Conservation (phyloP, 2,113 vertebrate species). For the Ailuropoda melanoleuca region DNA sequence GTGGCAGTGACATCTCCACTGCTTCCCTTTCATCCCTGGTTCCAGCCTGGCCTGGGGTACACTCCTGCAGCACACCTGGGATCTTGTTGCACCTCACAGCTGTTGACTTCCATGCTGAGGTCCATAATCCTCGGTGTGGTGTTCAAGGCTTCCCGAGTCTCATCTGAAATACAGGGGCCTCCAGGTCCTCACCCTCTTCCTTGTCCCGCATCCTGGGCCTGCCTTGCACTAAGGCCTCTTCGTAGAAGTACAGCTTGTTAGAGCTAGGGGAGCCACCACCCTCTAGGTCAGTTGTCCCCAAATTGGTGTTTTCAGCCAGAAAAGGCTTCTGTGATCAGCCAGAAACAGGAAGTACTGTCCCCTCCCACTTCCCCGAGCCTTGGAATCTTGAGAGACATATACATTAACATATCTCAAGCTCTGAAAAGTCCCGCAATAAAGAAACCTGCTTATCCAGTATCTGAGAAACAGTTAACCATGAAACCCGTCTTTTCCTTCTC, state of each 20-base stretch:
- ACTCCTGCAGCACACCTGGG: fast-evolving
- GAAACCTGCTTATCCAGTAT: constrained; percentile 1
- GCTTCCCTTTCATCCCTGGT: neutral
- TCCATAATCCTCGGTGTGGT: neutral
- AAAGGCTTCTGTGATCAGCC: neutral
- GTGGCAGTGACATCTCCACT: neutral
- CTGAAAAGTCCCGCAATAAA: neutral
- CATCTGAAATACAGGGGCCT: neutral
- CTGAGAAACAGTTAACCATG: neutral
- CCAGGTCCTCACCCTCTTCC: neutral
- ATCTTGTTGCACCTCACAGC: neutral
- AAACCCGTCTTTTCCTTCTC: neutral
- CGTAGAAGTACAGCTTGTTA: neutral
- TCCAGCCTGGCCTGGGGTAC: neutral
- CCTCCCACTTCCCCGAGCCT: neutral
- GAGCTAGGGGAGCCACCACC: neutral
- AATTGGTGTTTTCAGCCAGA: neutral
- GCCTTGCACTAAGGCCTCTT: neutral
- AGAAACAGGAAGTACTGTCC: neutral
- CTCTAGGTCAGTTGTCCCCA: neutral
- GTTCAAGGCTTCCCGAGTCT: neutral
- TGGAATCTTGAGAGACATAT: neutral
- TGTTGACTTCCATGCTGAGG: neutral
- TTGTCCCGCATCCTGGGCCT: neutral
- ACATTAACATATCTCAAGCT: neutral